Conservation (phyloP, 2,797 vertebrate species). For the Lepilemur septentrionalis region DNA sequence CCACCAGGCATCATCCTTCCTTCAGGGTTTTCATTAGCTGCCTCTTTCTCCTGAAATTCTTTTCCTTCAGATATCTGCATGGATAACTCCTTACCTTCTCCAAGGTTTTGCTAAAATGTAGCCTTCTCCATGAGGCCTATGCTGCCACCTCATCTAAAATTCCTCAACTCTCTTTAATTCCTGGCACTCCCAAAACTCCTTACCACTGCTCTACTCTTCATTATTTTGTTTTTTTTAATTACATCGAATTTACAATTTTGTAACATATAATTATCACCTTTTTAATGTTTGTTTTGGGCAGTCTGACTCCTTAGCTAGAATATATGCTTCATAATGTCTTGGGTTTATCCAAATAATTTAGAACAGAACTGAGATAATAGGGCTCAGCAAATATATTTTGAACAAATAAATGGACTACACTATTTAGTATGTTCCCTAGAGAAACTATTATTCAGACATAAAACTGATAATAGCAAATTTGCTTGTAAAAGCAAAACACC, state of each 20-base stretch:
- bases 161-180: not conserved
- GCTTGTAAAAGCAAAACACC: not conserved
- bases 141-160: not conserved
- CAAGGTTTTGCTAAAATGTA: not conserved
- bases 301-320: not conserved
- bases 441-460: not conserved
- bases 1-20: fast-evolving
- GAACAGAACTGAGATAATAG: not conserved
- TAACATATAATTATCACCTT: not conserved
- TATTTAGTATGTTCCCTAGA: not conserved
- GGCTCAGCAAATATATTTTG: not conserved
- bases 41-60: not conserved
- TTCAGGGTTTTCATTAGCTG: not conserved
- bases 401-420: not conserved
- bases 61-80: not conserved
- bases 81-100: not conserved
- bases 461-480: not conserved
- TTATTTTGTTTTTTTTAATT: not conserved
- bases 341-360: not conserved
- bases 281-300: not conserved
- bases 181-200: not conserved
- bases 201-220: not conserved
- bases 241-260: not conserved
- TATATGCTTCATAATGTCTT: not conserved
- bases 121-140: not conserved